Base-by-base conservation (phyloP, 2,113 vertebrate species). In the Solea senegalensis region DNA sequence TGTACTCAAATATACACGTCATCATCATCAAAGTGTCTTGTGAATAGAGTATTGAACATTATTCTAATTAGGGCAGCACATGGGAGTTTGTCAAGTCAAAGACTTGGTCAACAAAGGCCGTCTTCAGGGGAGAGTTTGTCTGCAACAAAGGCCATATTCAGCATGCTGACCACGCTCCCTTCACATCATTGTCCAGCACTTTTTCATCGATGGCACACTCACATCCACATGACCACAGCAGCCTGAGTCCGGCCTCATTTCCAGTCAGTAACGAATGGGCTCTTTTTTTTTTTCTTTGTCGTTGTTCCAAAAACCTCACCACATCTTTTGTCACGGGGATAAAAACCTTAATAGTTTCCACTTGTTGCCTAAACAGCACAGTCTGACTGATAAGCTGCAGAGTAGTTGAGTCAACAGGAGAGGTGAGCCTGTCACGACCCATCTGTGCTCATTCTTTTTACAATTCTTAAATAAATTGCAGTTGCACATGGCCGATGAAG, bases 121-220 rank as follows among this genome's bases (percentile, higher is more conserved):
- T 28, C 55, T 71, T 81, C 51, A 71, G 72, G 65, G 66, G 73
- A 80, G 74, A 48, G 16, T 66, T 52, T 52, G 13, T 27, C 39
- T 11, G 55, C 65, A 5, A 89, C 85, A 90, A 92, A 86, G 74
- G 53, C 45, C 49, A 43, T 45, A 85, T 86, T 91, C 74, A 86
- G 55, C 12, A 61, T 21, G 27, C 51, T 64, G 53, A 63, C 5
- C 51, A 49, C 41, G 21, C 50, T 69, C 45, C 65, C 48, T 55
- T 62, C 16, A 4, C 43, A 56, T 74, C 69, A 76, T 78, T 69
- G 65, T 46, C 67, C 34, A 11, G 40, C 12, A 40, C 53, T 65
- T 39, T 4, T 72, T 16, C 39, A 78, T 52, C 28, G 63, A 64
- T 26, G 53, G 59, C 14, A 74, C 54, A 77, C 52, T 78, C 77